Evolutionary conservation across 2,888 invertebrate species (phyloP).

Genomic region (Polia nebulosa): DNA sequence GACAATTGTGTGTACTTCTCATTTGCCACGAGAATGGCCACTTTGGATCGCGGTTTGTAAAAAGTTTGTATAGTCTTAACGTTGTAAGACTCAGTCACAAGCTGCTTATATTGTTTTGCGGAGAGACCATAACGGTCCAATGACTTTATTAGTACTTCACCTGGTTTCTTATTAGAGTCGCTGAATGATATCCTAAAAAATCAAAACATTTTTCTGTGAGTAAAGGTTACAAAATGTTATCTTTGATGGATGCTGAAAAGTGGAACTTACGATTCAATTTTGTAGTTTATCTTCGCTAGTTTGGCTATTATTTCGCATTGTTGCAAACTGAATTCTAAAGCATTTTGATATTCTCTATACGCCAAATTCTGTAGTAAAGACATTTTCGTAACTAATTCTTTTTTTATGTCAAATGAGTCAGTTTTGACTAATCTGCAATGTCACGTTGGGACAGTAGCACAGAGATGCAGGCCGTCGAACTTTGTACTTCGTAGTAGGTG

Average conservation of each 20-base stretch:
- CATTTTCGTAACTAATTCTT: slow-evolving; percentile 68
- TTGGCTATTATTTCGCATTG: slow-evolving; percentile 83
- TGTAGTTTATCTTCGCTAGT: slow-evolving; percentile 75
- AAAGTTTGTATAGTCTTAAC: slow-evolving; percentile 76
- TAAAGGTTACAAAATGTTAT: background rate
- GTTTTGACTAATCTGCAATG: too few relatives aligned
- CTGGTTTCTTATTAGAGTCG: slow-evolving; percentile 76
- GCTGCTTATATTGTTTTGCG: slow-evolving; percentile 72
- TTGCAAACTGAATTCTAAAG: slow-evolving; percentile 73
- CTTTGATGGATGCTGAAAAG: background rate
- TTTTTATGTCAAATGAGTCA: too few relatives aligned
- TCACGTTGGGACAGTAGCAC: too few relatives aligned
- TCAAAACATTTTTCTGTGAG: background rate
- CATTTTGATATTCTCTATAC: slow-evolving; percentile 81
- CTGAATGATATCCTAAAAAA: slow-evolving; percentile 76
- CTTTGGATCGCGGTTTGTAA: slow-evolving; percentile 82
- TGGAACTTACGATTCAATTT: slow-evolving; percentile 70
- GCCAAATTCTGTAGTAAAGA: slow-evolving; percentile 81
- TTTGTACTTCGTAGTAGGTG: too few relatives aligned
- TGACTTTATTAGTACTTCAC: slow-evolving; percentile 80
- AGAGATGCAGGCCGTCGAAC: too few relatives aligned
- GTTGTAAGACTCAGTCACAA: slow-evolving; percentile 67
- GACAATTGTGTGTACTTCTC: slow-evolving; percentile 83
- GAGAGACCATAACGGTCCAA: slow-evolving; percentile 81
- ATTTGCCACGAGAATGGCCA: slow-evolving; percentile 87